Base-by-base conservation (phyloP, 2,888 invertebrate species). In the Clanis bilineata region DNA sequence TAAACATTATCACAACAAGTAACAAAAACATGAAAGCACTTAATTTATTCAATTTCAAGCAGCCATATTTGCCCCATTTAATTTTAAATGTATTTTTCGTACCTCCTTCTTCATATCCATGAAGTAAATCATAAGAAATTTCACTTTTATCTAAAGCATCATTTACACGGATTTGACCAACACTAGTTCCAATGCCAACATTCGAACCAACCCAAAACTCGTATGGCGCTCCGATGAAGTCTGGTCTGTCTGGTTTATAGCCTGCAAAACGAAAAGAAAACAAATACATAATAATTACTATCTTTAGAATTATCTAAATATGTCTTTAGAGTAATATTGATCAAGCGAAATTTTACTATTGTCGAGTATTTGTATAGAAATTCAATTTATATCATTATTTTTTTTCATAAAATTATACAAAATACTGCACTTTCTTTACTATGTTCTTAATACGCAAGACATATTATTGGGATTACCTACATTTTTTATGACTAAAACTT, bases 121-220 rank as follows among this genome's bases (percentile, higher is more conserved):
- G 97, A 57, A 97, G 83, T 3, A 97, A 90, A 83, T 97, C 97
- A 76, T 96, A 97, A 66, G 96, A 93, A 1, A 95, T 93, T 56
- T 94, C 94, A 64, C 93, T 94, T 56, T 93, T 94, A 59, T 95
- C 94, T 71, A 95, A 93, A 3, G 94, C 94, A 59, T 96, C 94
- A 28, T 95, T 96, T 0, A 96, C 94, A 64, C 96, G 93, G 56
- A 97, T 95, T 86, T 97, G 97, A 0, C 97, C 97, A 44, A 97
- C 95, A 69, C 96, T 97, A 0, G 97, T 96, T 7, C 97, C 97
- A 64, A 97, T 93, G 0, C 95, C 95, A 4, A 96, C 97, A 74
- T 96, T 96, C n/a, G 95, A 95, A 0, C 97, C 97, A 32, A 97
- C 97, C 97, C 97, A 97, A 81, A 97, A 97, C 76, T 97, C 97